Evolutionary conservation across 2,113 vertebrate species (phyloP), one percentile per base, ranked within the genome.

Genomic region (Neotoma lepida): DNA sequence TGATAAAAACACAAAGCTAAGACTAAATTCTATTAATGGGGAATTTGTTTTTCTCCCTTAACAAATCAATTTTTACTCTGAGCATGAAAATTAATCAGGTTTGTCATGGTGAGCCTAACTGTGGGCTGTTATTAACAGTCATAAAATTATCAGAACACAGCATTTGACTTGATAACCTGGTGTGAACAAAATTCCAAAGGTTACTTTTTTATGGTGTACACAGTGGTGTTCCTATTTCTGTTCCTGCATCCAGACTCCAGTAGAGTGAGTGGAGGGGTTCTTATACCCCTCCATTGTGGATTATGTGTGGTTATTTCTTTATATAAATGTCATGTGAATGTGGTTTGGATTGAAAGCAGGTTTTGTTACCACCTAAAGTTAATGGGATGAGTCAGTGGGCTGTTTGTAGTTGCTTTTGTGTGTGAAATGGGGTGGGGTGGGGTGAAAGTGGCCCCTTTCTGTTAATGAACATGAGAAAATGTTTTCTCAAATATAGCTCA

Each of bases 81-180:
- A 96, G 88, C 68, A 73, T 95, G 68, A 96, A 95, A 87, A 86
- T 96, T 94, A 95, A 96, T 97, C 93, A 88, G 4, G 28, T 90
- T 96, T 89, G 68, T 95, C 93, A 92, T 54, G 56, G 93, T 94
- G 86, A 77, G 66, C 71, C 68, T 95, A 86, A 88, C 89, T 88
- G 35, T 61, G 26, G 78, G 28, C 71, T 95, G 15, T 90, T 94
- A 92, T 85, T 96, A 97, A 95, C 77, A 84, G 20, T 94, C 39
- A 0, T 96, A 89, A 97, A 97, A 97, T 96, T 96, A 96, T 96
- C 41, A 95, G 77, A 77, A 97, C 80, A 95, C n/a, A 93, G 87
- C 9, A 13, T 80, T 95, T 86, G 71, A 93, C 93, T 95, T 91
- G 82, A 96, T 90, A 93, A 96, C 80, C 41, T 71, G 46, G 54